phyloP scores from a whole-genome alignment of 2,888 invertebrate genomes.

The Brassicogethes aeneus region DNA sequence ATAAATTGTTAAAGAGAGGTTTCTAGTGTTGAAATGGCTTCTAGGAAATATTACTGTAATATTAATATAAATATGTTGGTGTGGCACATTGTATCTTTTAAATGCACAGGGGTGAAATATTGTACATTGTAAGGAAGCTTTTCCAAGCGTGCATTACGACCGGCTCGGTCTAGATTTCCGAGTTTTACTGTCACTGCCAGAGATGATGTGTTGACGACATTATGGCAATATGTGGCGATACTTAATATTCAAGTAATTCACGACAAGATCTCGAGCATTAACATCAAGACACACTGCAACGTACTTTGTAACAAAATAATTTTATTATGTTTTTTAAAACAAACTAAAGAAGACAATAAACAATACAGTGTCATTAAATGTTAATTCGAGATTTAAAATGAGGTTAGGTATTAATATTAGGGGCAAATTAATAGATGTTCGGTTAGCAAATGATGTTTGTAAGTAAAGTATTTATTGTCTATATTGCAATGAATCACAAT shows the following conservation, averaged over 20 bases:
- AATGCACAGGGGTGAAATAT: conserved; percentile 8
- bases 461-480: too few species aligned
- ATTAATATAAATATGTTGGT: conserved; percentile 1
- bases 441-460: too few species aligned
- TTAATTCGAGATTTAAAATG: too few species aligned
- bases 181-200: conserved; percentile 24
- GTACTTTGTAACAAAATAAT: too few species aligned
- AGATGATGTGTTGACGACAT: conserved; percentile 26
- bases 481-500: too few species aligned
- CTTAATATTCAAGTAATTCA: conserved; percentile 26
- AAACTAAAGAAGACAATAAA: too few species aligned
- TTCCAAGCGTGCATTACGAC: conserved; percentile 18
- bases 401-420: too few species aligned
- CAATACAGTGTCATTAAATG: too few species aligned
- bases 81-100: conserved; percentile 10
- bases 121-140: background rate
- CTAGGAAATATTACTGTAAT: background rate
- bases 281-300: too few species aligned
- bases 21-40: background rate
- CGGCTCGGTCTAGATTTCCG: conserved; percentile 16
- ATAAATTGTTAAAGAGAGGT: background rate
- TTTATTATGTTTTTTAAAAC: too few species aligned
- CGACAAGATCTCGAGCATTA: conserved; percentile 4
- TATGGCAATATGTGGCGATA: conserved; percentile 22
- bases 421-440: too few species aligned